Base-by-base conservation (phyloP, 2,888 invertebrate genomes). In the Cephonodes hylas region DNA sequence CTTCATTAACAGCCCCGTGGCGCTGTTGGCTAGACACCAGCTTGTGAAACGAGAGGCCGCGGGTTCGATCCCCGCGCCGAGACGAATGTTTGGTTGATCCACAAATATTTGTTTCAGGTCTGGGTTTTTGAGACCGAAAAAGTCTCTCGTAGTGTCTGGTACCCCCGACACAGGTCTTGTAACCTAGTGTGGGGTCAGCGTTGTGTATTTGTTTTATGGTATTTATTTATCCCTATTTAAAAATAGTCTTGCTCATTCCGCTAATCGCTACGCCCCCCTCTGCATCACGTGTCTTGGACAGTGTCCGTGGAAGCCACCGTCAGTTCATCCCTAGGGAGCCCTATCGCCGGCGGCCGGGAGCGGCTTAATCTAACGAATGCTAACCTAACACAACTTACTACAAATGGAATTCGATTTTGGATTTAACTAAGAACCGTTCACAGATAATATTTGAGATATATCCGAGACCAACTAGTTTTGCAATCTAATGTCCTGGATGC, bases 331-430 rank as follows among this genome's bases (percentile, higher is more conserved):
- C 89, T 63, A 63, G 74, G 85, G 90, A 84, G 80, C 81, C 79
- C 88, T 88, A 88, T 88, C 89, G 86, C 81, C 79, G 79, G 75
- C 81, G 78, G 80, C 83, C 83, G 81, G 82, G 77, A 80, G 77
- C 69, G 83, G 84, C 86, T 88, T 88, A 87, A 89, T 89, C 89
- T 84, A 81, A 85, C 87, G 85, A 87, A 86, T 85, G 84, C 83
- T 83, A 53, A 79, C 84, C 83, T 85, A 82, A 86, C 86, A 85
- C 85, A 84, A 85, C 84, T 87, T 85, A 86, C 84, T 85, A 85
- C 86, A 88, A 88, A 87, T 87, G 84, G 85, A 85, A 89, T 88
- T 84, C 87, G 86, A 90, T 90, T 83, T 81, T 75, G 82, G 83
- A 83, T 86, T 89, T 88, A 87, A 88, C 88, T 88, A 87, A 89